Base-by-base conservation (phyloP, 2,113 vertebrate genomes). In the Channa maculata region DNA sequence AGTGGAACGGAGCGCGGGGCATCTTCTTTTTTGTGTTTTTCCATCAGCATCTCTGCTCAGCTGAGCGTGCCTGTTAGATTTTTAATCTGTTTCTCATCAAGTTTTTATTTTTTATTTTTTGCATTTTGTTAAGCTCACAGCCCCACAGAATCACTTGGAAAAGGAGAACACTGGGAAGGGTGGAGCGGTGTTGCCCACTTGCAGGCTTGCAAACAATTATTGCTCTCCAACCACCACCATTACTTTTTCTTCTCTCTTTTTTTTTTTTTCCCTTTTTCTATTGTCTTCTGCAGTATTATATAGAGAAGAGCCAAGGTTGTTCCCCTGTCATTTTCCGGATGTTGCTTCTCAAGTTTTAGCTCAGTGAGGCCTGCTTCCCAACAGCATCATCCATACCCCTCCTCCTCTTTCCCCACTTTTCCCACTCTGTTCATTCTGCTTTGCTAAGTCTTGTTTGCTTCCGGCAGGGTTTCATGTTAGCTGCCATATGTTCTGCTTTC, bases 181-280 rank as follows among this genome's bases (percentile, higher is more conserved):
- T 2, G 33, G 43, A 45, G 55, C 45, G 45, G 46, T 37, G 54
- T 37, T 13, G 34, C n/a, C 10, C 13, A 49, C 60, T 37, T 38
- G 13, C 76, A 5, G 14, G 14, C 46, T 44, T 72, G 69, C 86
- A 24, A 68, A n/a, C 64, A 44, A 37, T 61, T 36, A 79, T 38
- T 66, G 55, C 65, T 44, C 65, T 59, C 44, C 24, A 24, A 24
- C 24, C 24, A 24, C 24, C 24, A 24, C 24, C 24, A 24, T 82
- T 41, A 62, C 13, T 54, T 54, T 60, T 68, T 41, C 5, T 13
- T n/a, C 9, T 2, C 34, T 37, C 68, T 33, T 61, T 71, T 61
- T 84, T 85, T 90, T 87, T 80, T 74, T 71, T 59, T 51, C 78
- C 79, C 79, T 85, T 84, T 77, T 89, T 86, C 87, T 82, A 77